These are phyloP conservation scores for Podarcis lilfordi DNA, from an alignment of 2,797 vertebrate genomes.

Conservation along the genomic window DNA sequence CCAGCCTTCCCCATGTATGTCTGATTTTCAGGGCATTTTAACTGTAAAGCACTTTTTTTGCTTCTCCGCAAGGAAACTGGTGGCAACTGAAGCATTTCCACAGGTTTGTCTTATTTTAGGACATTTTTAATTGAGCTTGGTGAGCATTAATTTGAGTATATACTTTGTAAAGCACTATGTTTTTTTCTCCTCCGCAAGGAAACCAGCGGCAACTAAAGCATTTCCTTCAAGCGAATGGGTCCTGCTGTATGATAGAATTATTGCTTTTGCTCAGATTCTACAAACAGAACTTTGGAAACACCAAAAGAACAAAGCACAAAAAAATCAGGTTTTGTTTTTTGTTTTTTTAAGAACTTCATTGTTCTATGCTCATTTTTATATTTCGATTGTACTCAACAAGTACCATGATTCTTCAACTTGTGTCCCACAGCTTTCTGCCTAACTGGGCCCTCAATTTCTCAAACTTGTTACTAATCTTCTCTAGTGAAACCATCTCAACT, in stretches of 20 bases:
- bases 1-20: background rate
- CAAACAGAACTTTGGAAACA: background rate
- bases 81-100: too few relatives aligned
- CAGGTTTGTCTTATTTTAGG: background rate
- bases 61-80: too few relatives aligned
- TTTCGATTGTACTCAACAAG: background rate
- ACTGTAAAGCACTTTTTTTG: too few relatives aligned
- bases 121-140: background rate
- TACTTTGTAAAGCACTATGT: background rate
- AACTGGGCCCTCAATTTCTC: background rate
- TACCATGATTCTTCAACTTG: background rate
- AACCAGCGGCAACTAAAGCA: background rate
- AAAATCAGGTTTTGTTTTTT: too few relatives aligned
- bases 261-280: background rate
- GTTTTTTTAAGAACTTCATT: background rate
- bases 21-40: background rate
- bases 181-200: background rate
- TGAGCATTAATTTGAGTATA: too few relatives aligned
- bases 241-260: conserved; percentile 8
- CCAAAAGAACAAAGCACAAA: background rate
- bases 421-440: too few relatives aligned
- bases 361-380: background rate
- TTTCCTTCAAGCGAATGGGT: background rate
- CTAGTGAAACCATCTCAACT: background rate
- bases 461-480: background rate